These are phyloP conservation scores for Brachyalestes nurse DNA, from an alignment of 2,797 vertebrate species.

Conservation along the genomic window DNA sequence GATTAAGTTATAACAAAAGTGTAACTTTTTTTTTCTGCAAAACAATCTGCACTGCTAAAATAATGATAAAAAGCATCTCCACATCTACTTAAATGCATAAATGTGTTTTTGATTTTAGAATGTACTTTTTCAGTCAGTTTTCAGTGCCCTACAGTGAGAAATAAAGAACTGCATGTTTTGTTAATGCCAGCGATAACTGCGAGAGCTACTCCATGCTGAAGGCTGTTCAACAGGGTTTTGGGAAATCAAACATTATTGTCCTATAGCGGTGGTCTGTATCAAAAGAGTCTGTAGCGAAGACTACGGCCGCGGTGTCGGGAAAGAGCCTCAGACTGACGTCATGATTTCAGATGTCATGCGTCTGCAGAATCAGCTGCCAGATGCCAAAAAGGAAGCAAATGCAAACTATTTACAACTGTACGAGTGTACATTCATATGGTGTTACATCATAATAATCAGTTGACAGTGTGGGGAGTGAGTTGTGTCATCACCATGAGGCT, in stretches of 20 bases:
- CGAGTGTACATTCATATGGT: slow-evolving; percentile 14
- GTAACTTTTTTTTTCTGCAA: too few species aligned
- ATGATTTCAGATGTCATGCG: slow-evolving; percentile 11
- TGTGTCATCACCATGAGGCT: slow-evolving; percentile 21
- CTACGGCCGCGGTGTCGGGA: not conserved
- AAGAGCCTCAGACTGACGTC: not conserved
- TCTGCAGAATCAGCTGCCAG: slow-evolving; percentile 63
- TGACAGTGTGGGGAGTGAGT: slow-evolving; percentile 7
- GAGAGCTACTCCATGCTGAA: slow-evolving; percentile 3
- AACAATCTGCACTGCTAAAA: too few species aligned
- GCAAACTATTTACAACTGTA: slow-evolving; percentile 56
- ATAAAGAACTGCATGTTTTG: not conserved
- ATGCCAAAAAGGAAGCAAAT: slow-evolving; percentile 52
- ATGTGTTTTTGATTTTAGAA: too few species aligned
- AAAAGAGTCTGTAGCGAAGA: not conserved
- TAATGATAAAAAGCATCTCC: too few species aligned
- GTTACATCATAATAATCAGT: slow-evolving; percentile 23
- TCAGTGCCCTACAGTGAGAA: too few species aligned
- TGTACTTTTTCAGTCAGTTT: too few species aligned
- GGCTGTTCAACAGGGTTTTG: slow-evolving; percentile 5
- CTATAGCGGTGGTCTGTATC: too few species aligned
- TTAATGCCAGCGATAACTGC: not conserved
- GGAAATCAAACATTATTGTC: not conserved
- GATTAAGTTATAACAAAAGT: too few species aligned
- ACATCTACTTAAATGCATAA: too few species aligned